Conservation (phyloP, 2,888 invertebrate genomes). For the Perizoma flavofasciatum region DNA sequence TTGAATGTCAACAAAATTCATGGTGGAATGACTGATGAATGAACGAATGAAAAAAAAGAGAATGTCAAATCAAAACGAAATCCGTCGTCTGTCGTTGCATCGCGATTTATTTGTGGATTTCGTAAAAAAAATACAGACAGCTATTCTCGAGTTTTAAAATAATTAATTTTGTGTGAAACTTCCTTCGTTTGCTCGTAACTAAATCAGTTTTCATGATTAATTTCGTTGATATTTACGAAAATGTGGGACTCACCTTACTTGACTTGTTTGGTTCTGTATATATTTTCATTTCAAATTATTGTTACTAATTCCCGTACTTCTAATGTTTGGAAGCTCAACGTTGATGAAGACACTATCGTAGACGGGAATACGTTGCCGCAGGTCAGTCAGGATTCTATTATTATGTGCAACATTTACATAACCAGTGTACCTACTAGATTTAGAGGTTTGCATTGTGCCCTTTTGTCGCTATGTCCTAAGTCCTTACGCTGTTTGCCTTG, state of each 20-base stretch:
- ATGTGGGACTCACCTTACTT: conserved; percentile 84
- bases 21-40: conserved; percentile 28
- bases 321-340: conserved; percentile 91
- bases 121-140: conserved; percentile 54
- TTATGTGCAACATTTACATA: conserved; percentile 62
- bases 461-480: conserved; percentile 46
- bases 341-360: conserved; percentile 89
- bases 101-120: conserved; percentile 55
- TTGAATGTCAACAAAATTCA: too few relatives aligned
- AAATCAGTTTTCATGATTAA: conserved; percentile 63
- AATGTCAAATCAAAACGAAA: conserved; percentile 38
- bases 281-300: conserved; percentile 88
- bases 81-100: conserved; percentile 33
- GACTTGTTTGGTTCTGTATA: conserved; percentile 87
- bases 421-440: conserved; percentile 53
- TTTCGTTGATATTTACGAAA: conserved; percentile 61
- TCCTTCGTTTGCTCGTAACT: conserved; percentile 44
- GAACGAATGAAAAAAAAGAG: conserved; percentile 43
- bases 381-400: conserved; percentile 63
- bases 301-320: conserved; percentile 92
- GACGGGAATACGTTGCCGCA: conserved; percentile 85
- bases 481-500: conserved; percentile 51
- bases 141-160: conserved; percentile 49
- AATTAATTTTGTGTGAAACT: conserved; percentile 57
- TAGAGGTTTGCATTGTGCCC: conserved; percentile 42